These are phyloP conservation scores for Mellivora capensis DNA, from an alignment of 2,113 vertebrate genomes.

Conservation along the genomic window DNA sequence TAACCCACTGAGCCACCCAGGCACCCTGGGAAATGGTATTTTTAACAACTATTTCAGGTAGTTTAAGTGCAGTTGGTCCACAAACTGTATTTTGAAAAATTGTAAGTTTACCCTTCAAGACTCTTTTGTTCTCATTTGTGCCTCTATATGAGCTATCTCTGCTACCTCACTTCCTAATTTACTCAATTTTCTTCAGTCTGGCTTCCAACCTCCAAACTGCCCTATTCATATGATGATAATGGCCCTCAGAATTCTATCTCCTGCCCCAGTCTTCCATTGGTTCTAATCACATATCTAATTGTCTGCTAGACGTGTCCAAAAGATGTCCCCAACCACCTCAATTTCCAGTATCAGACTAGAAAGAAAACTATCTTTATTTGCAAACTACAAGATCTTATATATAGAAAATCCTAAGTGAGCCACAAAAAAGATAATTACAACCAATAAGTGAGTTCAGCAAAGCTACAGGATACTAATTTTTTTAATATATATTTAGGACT, in stretches of 20 bases:
- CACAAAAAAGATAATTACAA: neutral
- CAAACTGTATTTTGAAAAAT: neutral
- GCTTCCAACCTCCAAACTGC: neutral
- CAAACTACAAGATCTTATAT: neutral
- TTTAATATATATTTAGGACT: neutral
- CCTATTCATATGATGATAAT: neutral
- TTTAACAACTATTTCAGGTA: neutral
- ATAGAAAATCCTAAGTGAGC: neutral
- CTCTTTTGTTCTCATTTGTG: neutral
- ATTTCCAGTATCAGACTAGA: neutral
- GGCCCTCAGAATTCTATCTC: neutral
- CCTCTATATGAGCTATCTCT: neutral
- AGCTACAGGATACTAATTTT: neutral
- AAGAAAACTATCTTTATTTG: neutral
- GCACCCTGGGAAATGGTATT: neutral
- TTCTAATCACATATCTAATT: neutral
- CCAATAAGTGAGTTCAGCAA: neutral
- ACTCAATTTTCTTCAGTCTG: neutral
- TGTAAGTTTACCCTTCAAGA: neutral
- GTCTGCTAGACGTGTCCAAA: neutral
- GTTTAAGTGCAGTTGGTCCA: neutral
- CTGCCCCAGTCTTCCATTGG: neutral
- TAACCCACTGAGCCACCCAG: too few species aligned
- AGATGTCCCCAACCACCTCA: neutral
- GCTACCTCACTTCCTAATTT: neutral